Conservation (phyloP, 2,113 vertebrate species). For the Hypanus sabinus region DNA sequence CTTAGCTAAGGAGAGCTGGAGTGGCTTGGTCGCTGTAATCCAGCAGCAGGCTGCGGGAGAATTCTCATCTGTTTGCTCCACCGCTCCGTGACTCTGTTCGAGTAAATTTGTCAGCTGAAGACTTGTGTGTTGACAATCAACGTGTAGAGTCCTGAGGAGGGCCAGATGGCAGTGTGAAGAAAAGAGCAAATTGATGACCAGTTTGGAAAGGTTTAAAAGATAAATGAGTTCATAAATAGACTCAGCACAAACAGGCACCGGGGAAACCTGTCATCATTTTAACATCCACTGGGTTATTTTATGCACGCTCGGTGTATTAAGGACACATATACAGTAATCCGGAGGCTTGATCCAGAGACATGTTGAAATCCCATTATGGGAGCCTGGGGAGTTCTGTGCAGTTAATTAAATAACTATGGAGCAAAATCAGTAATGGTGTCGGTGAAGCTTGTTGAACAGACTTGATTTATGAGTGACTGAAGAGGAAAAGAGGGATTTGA, state of each 20-base stretch:
- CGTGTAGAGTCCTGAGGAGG: neutral
- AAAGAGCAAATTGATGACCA: neutral
- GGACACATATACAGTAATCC: too few species aligned
- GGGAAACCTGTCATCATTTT: neutral
- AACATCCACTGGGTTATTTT: neutral
- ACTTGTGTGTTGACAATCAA: neutral
- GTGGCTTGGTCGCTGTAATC: neutral
- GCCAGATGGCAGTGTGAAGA: neutral
- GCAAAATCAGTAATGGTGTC: too few species aligned
- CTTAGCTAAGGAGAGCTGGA: neutral
- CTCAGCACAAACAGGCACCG: neutral
- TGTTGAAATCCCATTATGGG: too few species aligned
- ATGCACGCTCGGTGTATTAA: too few species aligned
- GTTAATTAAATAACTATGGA: too few species aligned
- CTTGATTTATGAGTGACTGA: too few species aligned
- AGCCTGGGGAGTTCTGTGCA: too few species aligned
- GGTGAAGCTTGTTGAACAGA: too few species aligned
- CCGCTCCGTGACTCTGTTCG: neutral
- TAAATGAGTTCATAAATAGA: neutral
- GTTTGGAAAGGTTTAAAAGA: neutral
- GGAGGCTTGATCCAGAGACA: too few species aligned
- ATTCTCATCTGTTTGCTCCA: neutral
- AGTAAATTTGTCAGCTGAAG: neutral
- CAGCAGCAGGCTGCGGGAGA: neutral
- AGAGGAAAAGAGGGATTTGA: too few species aligned